These are phyloP conservation scores for Mystacides longicornis DNA, from an alignment of 2,888 invertebrate species.

Conservation along the genomic window DNA sequence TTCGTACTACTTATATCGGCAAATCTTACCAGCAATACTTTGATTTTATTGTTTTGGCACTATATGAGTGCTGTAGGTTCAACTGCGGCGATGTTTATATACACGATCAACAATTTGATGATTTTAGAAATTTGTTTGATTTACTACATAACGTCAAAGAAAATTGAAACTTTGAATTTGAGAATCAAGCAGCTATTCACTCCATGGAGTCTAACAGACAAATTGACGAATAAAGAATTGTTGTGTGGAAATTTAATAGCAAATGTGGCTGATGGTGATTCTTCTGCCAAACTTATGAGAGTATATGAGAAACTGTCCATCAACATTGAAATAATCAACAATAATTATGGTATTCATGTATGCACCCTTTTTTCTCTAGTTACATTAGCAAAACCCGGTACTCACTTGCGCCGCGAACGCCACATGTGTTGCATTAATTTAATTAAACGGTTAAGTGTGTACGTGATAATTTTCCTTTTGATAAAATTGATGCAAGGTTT, in stretches of 20 bases:
- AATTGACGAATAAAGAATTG: too few relatives aligned
- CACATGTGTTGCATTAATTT: too few relatives aligned
- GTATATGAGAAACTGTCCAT: conserved; percentile 19
- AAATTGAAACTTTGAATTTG: not conserved
- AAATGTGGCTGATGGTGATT: not conserved
- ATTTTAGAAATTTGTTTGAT: not conserved
- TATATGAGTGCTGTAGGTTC: not conserved
- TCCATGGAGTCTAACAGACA: too few relatives aligned
- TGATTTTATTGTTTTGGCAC: not conserved
- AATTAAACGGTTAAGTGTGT: too few relatives aligned
- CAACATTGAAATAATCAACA: conserved; percentile 15
- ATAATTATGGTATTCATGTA: conserved; percentile 16
- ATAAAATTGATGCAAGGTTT: too few relatives aligned
- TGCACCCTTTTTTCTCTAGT: not conserved
- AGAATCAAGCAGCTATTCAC: too few relatives aligned
- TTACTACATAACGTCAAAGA: not conserved
- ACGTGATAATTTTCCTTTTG: too few relatives aligned
- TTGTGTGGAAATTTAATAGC: not conserved
- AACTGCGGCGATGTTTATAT: not conserved
- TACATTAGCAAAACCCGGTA: too few relatives aligned
- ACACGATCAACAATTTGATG: not conserved
- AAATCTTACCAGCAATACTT: not conserved
- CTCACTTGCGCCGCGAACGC: too few relatives aligned
- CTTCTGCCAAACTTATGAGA: conserved; percentile 9
- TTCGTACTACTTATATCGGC: not conserved